Conservation (phyloP, 1,140 invertebrate genomes). For the Potamilus streckersoni region DNA sequence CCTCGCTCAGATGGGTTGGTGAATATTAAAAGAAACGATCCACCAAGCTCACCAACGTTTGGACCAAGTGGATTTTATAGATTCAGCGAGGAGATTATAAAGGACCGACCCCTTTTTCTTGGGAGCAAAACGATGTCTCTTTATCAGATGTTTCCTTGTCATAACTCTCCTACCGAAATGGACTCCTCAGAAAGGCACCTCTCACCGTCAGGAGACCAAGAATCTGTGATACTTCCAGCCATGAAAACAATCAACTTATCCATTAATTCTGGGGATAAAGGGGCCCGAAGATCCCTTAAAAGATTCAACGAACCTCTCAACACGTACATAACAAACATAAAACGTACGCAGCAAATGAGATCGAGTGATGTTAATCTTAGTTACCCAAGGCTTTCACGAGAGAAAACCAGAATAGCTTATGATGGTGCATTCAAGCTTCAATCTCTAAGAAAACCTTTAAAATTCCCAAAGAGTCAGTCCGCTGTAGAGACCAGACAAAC, state of each 20-base stretch:
- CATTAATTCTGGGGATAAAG: no score
- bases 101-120: conserved; percentile 28
- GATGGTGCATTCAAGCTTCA: no score
- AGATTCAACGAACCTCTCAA: conserved; percentile 28
- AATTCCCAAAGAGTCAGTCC: no score
- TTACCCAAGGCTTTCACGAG: background rate
- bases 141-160: conserved; percentile 12
- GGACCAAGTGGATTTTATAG: conserved; percentile 9
- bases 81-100: conserved; percentile 31
- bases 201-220: no score
- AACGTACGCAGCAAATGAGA: background rate
- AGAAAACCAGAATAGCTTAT: no score
- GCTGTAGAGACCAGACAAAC: no score
- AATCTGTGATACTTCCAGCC: no score
- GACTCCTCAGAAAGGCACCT: no score
- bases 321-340: background rate
- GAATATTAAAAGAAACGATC: conserved; percentile 8
- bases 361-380: conserved; percentile 1
- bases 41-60: conserved; percentile 15
- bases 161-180: no score
- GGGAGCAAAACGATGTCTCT: conserved; percentile 24
- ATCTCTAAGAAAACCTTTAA: no score
- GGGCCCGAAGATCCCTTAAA: no score
- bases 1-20: conserved; percentile 18
- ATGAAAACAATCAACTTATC: no score